Evolutionary conservation across 2,113 vertebrate species (phyloP).

Genomic region (Cnemophilus loriae): DNA sequence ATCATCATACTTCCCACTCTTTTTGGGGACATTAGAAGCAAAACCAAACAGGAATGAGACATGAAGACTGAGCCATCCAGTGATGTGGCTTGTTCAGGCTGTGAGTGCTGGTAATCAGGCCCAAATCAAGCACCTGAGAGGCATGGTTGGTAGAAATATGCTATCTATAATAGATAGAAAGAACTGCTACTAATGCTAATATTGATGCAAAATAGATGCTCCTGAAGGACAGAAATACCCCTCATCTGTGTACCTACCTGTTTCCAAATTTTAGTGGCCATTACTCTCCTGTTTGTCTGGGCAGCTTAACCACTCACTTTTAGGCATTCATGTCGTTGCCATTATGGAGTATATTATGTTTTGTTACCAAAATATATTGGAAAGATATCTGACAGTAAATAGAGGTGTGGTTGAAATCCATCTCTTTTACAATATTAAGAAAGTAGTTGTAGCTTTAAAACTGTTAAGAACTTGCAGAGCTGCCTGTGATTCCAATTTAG

Average conservation of each 20-base stretch:
- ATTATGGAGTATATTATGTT: neutral
- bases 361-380: neutral
- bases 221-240: neutral
- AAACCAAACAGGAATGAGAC: neutral
- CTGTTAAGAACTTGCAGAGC: neutral
- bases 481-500: neutral
- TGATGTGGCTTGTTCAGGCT: neutral
- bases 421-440: neutral
- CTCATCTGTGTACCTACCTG: neutral
- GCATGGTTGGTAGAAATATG: neutral
- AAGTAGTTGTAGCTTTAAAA: neutral
- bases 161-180: fast-evolving
- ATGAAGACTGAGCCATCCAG: neutral
- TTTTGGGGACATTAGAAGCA: neutral
- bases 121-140: neutral
- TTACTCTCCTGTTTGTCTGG: neutral
- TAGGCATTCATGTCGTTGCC: neutral
- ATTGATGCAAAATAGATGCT: neutral
- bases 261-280: neutral
- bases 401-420: neutral
- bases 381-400: neutral
- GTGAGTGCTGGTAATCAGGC: neutral
- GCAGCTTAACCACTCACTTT: neutral
- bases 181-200: neutral
- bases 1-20: neutral